phyloP scores from a whole-genome alignment of 2,888 invertebrate genomes.

The Pegoplata infirma region DNA sequence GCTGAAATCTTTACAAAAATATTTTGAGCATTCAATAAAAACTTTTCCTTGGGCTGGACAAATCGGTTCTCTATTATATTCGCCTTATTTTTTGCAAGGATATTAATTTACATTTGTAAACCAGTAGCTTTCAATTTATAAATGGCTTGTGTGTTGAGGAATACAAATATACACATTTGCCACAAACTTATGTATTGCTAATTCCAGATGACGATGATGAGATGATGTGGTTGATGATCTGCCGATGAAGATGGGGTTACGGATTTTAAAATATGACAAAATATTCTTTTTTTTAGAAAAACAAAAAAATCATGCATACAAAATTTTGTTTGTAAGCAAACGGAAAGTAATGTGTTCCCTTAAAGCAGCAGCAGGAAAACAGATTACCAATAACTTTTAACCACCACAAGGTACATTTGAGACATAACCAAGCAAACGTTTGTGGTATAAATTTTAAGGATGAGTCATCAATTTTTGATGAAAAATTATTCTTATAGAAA shows the following conservation, averaged over 20 bases:
- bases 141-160: constrained; percentile 35
- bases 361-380: constrained; percentile 28
- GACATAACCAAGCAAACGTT: too few species aligned
- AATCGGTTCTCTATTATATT: too few species aligned
- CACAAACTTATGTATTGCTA: constrained; percentile 17
- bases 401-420: constrained; percentile 51
- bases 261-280: constrained; percentile 59
- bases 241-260: constrained; percentile 35
- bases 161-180: constrained; percentile 50
- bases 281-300: constrained; percentile 50
- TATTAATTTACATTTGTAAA: too few species aligned
- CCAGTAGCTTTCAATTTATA: constrained; percentile 49
- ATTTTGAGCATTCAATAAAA: too few species aligned
- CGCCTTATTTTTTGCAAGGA: too few species aligned
- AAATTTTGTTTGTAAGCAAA: constrained; percentile 46
- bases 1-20: too few species aligned
- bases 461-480: too few species aligned
- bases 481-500: too few species aligned
- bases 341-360: constrained; percentile 1
- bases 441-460: too few species aligned
- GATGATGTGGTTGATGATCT: constrained; percentile 56
- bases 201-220: constrained; percentile 59
- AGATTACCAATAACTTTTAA: constrained; percentile 52
- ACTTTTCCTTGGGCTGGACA: too few species aligned
- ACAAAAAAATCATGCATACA: constrained; percentile 53